Conservation (phyloP, 2,888 invertebrate species). For the Eristalinus sepulchralis region DNA sequence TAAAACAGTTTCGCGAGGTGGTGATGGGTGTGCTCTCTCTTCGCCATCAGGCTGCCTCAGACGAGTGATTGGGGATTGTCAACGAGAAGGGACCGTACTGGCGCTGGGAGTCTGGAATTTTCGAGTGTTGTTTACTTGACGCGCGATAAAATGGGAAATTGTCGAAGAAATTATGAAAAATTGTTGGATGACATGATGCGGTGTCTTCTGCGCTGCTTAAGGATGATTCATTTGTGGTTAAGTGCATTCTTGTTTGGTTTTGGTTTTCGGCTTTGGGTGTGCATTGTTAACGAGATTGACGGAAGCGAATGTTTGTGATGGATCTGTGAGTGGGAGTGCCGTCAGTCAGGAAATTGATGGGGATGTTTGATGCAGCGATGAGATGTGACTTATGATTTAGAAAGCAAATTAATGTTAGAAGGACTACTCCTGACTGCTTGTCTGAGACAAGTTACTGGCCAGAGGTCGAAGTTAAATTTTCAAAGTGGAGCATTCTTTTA, state of each 20-base stretch:
- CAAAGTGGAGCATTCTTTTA: too few relatives aligned
- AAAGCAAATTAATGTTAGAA: too few relatives aligned
- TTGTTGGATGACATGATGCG: background rate
- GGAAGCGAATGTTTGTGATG: background rate
- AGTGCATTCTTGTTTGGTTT: background rate
- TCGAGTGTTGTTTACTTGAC: slow-evolving; percentile 38
- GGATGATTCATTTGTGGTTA: background rate
- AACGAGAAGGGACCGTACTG: background rate
- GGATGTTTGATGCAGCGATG: background rate
- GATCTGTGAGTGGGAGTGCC: background rate
- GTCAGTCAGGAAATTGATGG: background rate
- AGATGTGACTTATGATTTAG: background rate
- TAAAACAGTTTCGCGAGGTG: background rate
- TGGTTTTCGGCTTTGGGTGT: background rate
- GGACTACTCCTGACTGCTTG: too few relatives aligned
- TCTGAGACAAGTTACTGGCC: too few relatives aligned
- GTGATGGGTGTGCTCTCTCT: too few relatives aligned
- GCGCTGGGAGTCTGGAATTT: slow-evolving; percentile 40
- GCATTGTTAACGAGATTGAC: background rate
- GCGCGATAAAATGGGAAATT: slow-evolving; percentile 42
- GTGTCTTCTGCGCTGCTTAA: background rate
- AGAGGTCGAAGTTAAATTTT: too few relatives aligned
- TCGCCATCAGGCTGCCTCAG: background rate
- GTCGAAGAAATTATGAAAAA: slow-evolving; percentile 5
- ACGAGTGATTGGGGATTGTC: background rate